phyloP scores from a whole-genome alignment of 2,888 invertebrate species.

The Macaria liturata region DNA sequence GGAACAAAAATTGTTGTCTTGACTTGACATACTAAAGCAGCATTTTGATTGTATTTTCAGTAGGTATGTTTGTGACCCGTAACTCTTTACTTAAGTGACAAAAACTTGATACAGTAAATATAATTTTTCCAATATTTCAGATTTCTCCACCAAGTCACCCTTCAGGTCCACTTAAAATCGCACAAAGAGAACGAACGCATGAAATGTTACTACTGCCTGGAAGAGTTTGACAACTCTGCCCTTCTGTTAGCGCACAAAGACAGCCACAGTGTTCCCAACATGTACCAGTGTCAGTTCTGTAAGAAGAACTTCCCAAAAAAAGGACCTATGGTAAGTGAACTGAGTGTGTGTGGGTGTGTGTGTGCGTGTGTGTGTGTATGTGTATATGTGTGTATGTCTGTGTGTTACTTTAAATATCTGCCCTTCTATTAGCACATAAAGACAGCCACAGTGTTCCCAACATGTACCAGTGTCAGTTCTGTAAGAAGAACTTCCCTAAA shows the following conservation, averaged over 20 bases:
- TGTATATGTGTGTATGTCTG: no score
- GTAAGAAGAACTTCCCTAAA: constrained; percentile 43
- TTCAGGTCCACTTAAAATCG: constrained; percentile 61
- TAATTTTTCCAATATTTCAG: constrained; percentile 23
- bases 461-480: constrained; percentile 66
- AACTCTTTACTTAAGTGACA: no score
- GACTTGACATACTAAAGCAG: no score
- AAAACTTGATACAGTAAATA: no score
- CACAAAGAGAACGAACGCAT: constrained; percentile 59
- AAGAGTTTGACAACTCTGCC: constrained; percentile 40
- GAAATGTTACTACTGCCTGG: constrained; percentile 62
- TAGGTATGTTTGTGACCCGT: no score
- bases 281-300: constrained; percentile 66
- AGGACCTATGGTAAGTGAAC: no score
- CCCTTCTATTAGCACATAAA: constrained; percentile 49
- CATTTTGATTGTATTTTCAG: no score
- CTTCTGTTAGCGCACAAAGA: constrained; percentile 51
- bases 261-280: constrained; percentile 58
- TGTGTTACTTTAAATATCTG: no score
- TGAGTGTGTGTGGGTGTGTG: no score
- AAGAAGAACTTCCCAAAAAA: constrained; percentile 38
- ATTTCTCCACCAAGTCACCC: constrained; percentile 65
- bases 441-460: constrained; percentile 55
- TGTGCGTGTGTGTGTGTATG: no score
- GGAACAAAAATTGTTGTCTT: no score